Evolutionary conservation across 2,113 vertebrate genomes (phyloP).

Genomic region (Oryzias melastigma): DNA sequence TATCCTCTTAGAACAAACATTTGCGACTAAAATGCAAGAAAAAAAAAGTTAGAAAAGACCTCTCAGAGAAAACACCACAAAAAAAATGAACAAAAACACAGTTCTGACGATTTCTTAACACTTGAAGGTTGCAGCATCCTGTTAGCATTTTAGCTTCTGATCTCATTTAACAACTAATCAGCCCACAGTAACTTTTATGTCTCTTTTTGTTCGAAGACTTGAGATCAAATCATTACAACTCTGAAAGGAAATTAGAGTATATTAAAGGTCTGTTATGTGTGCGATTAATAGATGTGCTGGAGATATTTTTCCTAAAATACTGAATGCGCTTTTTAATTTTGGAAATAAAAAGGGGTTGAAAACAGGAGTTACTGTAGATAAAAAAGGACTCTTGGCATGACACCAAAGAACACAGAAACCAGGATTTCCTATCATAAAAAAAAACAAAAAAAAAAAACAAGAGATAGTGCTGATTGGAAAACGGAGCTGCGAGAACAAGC

Average conservation of each 20-base stretch:
- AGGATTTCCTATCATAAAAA: constrained; percentile 9
- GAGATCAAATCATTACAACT: no score
- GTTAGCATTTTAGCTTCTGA: constrained; percentile 1
- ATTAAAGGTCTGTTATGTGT: no score
- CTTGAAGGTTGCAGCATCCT: constrained; percentile 6
- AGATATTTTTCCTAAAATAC: neutral
- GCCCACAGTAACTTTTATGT: accelerated
- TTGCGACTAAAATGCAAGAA: neutral
- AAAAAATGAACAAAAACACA: constrained; percentile 4
- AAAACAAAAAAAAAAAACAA: constrained; percentile 43
- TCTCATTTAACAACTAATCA: neutral
- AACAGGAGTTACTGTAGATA: constrained; percentile 25
- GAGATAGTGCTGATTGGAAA: constrained; percentile 33
- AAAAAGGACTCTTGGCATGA: constrained; percentile 21
- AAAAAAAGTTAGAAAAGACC: constrained; percentile 15
- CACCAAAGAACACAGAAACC: constrained; percentile 30
- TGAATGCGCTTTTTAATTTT: constrained; percentile 25
- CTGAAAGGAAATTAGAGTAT: no score
- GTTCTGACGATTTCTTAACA: constrained; percentile 22
- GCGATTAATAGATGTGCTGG: no score
- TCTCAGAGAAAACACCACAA: constrained; percentile 31
- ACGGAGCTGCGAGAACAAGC: constrained; percentile 34
- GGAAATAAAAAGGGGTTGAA: constrained; percentile 27
- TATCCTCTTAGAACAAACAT: constrained; percentile 3
- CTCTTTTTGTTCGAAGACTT: no score